Evolutionary conservation across 1,140 invertebrate genomes (phyloP), one percentile per base, ranked within the genome.

Genomic region (Lepeophtheirus salmonis): DNA sequence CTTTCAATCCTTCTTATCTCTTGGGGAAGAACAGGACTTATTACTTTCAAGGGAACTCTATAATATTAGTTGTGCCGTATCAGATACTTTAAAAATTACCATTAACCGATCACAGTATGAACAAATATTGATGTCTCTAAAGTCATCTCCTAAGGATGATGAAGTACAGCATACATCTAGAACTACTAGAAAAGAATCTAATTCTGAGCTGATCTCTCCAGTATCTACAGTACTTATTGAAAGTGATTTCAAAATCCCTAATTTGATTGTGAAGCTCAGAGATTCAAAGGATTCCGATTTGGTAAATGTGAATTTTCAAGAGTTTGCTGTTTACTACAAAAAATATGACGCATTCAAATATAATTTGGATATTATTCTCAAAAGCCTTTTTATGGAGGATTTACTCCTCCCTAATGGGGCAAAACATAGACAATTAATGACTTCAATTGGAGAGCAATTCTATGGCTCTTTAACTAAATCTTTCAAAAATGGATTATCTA

Each of bases 231-330:
- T 12, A 25, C 61, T 14, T 18, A n/a, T 67, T 22, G 51, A 58
- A 41, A 62, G 58, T 12, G 63, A 64, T 17, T 72, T 74, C 65
- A 65, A 71, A 56, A 66, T 75, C 20, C 72, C 73, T 6, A 55
- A 70, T 17, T 70, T 75, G 61, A 69, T 66, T 54, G 66, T 73
- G 22, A 71, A 71, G 62, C 62, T 74, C 60, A 60, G 66, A 52
- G 68, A 68, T 25, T 26, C n/a, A 17, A 50, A 52, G 30, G 67
- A 70, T 26, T 64, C 65, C 50, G 69, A 69, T 14, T 61, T 75
- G 10, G 85, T 91, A 1, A 82, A 86, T 67, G 71, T 92, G 12
- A 83, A 82, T 1, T 85, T 90, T 69, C 73, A 81, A 26, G 84
- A 91, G 67, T 86, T 94, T 66, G 73, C 78, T 18, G 77, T 88